Conservation (phyloP, 2,888 invertebrate genomes). For the Drosophila aldrichi region DNA sequence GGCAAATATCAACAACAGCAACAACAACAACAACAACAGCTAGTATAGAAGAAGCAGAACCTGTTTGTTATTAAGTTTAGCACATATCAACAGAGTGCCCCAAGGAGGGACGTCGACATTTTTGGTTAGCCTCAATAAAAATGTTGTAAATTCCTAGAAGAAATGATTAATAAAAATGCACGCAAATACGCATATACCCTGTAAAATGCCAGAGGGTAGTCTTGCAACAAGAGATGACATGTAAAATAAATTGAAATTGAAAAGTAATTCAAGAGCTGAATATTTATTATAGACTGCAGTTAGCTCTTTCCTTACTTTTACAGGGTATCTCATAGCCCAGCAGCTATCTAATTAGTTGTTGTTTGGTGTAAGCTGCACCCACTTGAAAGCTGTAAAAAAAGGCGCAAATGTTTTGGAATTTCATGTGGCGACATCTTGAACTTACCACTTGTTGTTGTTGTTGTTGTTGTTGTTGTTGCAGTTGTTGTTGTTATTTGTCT, state of each 20-base stretch:
- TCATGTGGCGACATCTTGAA: conserved; percentile 69
- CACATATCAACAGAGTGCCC: conserved; percentile 63
- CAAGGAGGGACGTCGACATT: conserved; percentile 45
- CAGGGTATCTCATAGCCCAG: conserved; percentile 36
- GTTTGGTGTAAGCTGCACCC: conserved; percentile 68
- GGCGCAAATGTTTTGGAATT: conserved; percentile 73
- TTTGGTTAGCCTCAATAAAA: conserved; percentile 79
- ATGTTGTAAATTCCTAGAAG: conserved; percentile 80
- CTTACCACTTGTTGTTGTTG: conserved; percentile 54
- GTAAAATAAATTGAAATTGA: background rate
- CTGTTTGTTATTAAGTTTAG: conserved; percentile 76
- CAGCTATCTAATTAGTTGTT: conserved; percentile 27
- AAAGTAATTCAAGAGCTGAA: background rate
- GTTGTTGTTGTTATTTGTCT: conserved; percentile 44
- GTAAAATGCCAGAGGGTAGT: conserved; percentile 2
- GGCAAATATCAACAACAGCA: conserved; percentile 67
- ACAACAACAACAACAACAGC: conserved; percentile 2
- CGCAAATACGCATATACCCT: conserved; percentile 32
- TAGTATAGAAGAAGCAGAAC: conserved; percentile 47
- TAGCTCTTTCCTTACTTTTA: background rate
- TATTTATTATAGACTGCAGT: background rate
- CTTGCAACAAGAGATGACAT: background rate
- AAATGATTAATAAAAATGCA: conserved; percentile 77
- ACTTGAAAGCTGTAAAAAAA: conserved; percentile 78
- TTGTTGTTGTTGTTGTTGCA: conserved; percentile 15